Conservation (phyloP, 2,888 invertebrate genomes). For the Anagyrus pseudococci region DNA sequence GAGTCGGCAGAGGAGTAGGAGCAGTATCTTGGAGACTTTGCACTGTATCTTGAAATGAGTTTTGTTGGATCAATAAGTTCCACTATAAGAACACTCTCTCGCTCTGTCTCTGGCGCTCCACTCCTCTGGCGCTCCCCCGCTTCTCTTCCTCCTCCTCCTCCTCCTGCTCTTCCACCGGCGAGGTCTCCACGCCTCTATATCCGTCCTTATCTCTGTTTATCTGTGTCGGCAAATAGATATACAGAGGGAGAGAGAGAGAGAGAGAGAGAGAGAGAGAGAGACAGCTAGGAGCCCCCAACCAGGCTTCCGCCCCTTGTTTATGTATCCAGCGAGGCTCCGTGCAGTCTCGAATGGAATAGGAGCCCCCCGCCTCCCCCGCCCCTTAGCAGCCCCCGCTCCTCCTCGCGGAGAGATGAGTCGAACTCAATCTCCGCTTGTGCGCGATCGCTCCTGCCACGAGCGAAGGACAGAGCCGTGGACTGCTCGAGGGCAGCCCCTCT, state of each 20-base stretch:
- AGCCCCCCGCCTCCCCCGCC: conserved; percentile 55
- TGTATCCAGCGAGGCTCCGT: conserved; percentile 44
- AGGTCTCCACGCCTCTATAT: conserved; percentile 38
- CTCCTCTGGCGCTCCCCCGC: conserved; percentile 36
- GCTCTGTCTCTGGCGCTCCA: no score
- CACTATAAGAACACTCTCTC: conserved; percentile 62
- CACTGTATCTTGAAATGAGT: conserved; percentile 64
- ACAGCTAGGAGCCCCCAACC: conserved; percentile 17
- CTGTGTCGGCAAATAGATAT: conserved; percentile 60
- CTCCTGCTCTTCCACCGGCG: conserved; percentile 34
- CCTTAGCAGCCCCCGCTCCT: no score
- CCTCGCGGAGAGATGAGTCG: conserved; percentile 59
- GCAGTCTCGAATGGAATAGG: conserved; percentile 53
- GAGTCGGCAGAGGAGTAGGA: neutral
- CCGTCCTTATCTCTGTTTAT: conserved; percentile 51
- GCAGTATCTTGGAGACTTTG: conserved; percentile 51
- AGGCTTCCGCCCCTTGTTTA: conserved; percentile 32
- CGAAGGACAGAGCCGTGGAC: no score
- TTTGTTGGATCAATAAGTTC: conserved; percentile 64
- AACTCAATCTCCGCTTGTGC: conserved; percentile 52
- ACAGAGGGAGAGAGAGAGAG: conserved; percentile 41
- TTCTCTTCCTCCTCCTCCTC: conserved; percentile 38
- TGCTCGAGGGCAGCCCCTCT: neutral
- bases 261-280: no score
- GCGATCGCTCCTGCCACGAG: neutral